Evolutionary conservation across 2,888 invertebrate genomes (phyloP), one percentile per base, ranked within the genome.

Genomic region (Ctena decussata): DNA sequence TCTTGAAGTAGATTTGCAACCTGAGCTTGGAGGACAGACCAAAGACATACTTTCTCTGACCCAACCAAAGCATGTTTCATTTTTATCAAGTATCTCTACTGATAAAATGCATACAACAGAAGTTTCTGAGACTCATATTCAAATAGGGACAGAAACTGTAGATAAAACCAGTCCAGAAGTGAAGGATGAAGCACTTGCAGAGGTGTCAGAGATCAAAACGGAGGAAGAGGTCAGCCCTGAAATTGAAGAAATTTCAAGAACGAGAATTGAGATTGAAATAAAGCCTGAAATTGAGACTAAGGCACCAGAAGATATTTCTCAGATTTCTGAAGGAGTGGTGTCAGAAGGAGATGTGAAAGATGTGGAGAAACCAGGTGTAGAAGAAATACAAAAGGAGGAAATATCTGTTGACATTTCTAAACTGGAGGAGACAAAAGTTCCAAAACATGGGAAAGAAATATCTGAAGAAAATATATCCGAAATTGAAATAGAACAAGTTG

Each of bases 101-200:
- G 44, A 74, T 27, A 73, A 44, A 24, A 73, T 53, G 44, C 18
- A 69, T 5, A 77, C 18, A 21, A 57, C 70, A 71, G 78, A 80
- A 72, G 37, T 77, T 5, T 24, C 39, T 15, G n/a, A 72, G 46
- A 82, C 79, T 27, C 77, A 69, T 15, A 81, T 83, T 30, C 77
- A 80, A 39, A 39, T 77, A 37, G 84, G 75, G 24, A 49, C 74
- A 35, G 71, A 75, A 44, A 27, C 44, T 35, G 24, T 27, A 15
- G 6, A 27, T 27, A 6, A 41, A 41, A 41, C 6, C n/a, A n/a
- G n/a, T n/a, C n/a, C n/a, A 41, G 41, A 6, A 41, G 57, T 6
- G 2, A 15, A 27, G 12, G 57, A 27, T 6, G 12, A 27, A 15
- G 27, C 27, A 27, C 2, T 21, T 8, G 27, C 12, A 57, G 57